Evolutionary conservation across 2,797 vertebrate genomes (phyloP), one percentile per base, ranked within the genome.

Genomic region (Sparidentex hasta): DNA sequence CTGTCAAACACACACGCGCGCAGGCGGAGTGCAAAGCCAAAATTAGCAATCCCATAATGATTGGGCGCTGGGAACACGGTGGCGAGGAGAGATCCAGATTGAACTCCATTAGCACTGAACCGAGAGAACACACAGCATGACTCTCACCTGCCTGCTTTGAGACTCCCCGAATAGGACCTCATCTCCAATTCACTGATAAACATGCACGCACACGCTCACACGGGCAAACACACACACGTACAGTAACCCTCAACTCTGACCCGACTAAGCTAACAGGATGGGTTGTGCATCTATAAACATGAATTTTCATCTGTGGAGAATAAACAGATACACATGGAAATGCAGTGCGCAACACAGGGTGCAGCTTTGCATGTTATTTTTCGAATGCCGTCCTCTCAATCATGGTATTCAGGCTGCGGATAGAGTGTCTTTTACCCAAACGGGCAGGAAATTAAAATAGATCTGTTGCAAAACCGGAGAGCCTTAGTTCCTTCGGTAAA

Each of bases 31-130:
- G 56, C 63, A 62, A 76, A 87, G 46, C n/a, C 59, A 73, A 83
- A 91, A 90, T 91, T 78, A 81, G 67, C 69, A 71, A 81, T 25
- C 48, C 65, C 73, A 77, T 90, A 91, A 90, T 89, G 85, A 90
- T 69, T 72, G 80, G 75, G 44, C 66, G 70, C 71, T 58, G 71
- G 76, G 62, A 81, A 76, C 76, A 63, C 1, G 50, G 72, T n/a
- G 78, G 55, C 18, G 59, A 83, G 76, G 65, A 81, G 58, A 74
- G 66, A 82, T 62, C 81, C 46, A 54, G 79, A 88, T 86, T 91
- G 78, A 89, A 88, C 82, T 90, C 88, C 87, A 92, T 95, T 93
- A 93, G 80, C 80, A 73, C 48, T 88, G 82, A 91, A 88, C 84
- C 69, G 62, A 89, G 87, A 90, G 87, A 87, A 87, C 82, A 88